phyloP scores from a whole-genome alignment of 2,113 vertebrate species.

The Serinus canaria region DNA sequence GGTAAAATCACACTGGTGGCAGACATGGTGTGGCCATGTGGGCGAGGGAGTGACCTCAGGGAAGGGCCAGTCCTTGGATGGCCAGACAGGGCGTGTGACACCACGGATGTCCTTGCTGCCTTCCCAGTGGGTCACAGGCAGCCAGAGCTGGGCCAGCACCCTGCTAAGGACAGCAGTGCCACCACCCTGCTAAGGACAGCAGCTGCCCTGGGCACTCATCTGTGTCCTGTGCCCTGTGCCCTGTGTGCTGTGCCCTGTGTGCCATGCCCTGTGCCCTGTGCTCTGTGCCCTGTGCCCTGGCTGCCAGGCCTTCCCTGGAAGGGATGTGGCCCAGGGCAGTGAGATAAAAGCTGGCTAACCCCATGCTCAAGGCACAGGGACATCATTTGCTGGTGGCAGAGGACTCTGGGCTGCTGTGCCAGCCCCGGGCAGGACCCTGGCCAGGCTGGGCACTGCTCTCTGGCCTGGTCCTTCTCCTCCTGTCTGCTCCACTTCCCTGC shows the following conservation, averaged over 20 bases:
- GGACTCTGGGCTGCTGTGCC: background rate
- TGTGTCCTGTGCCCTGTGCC: background rate
- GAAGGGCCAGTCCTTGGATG: background rate
- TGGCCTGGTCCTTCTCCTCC: background rate
- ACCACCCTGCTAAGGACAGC: background rate
- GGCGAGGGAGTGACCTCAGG: background rate
- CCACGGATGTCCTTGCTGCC: accelerated
- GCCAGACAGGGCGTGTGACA: accelerated
- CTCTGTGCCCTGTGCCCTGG: background rate
- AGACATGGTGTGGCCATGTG: constrained; percentile 38
- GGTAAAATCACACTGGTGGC: constrained; percentile 51
- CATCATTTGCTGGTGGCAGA: background rate
- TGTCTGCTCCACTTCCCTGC: background rate
- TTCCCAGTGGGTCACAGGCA: background rate
- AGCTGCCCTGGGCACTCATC: background rate
- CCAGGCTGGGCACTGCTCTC: accelerated
- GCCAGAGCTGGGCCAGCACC: background rate
- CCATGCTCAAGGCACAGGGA: accelerated
- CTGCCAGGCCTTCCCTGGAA: background rate
- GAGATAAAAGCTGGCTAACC: background rate
- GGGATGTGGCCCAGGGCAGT: background rate
- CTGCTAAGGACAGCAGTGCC: background rate
- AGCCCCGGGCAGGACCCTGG: accelerated
- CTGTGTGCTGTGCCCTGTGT: background rate
- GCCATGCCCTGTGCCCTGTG: background rate